phyloP scores from a whole-genome alignment of 2,797 vertebrate species.

The Manis javanica region DNA sequence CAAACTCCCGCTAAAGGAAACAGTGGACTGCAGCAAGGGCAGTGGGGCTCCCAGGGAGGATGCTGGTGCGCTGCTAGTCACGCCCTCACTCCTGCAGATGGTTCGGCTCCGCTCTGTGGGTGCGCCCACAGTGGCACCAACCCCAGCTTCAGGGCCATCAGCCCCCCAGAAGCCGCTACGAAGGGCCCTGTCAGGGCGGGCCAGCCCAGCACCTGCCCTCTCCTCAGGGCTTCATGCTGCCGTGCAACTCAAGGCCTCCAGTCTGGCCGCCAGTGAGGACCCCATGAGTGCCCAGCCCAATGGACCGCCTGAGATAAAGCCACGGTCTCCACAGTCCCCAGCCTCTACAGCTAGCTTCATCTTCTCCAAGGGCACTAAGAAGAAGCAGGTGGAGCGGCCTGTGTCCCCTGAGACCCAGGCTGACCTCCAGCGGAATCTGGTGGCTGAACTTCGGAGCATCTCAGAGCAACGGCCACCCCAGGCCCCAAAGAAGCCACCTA shows the following conservation, averaged over 20 bases:
- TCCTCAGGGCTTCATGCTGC: conserved; percentile 92
- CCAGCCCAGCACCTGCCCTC: conserved; percentile 82
- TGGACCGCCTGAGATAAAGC: conserved; percentile 42
- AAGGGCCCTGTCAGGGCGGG: conserved; percentile 88
- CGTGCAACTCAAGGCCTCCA: conserved; percentile 91
- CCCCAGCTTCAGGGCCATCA: background rate
- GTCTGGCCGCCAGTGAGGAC: conserved; percentile 85
- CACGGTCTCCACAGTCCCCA: conserved; percentile 87
- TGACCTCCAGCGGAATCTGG: conserved; percentile 88
- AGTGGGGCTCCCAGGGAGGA: conserved; percentile 92
- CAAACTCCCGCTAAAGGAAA: conserved; percentile 86
- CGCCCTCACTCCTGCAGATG: conserved; percentile 97
- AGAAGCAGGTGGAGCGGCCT: conserved; percentile 89
- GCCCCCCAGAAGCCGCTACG: conserved; percentile 89
- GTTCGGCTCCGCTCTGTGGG: conserved; percentile 94
- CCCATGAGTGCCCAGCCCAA: conserved; percentile 75
- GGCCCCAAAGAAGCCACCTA: conserved; percentile 85
- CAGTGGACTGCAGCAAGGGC: conserved; percentile 87
- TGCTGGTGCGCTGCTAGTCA: conserved; percentile 94
- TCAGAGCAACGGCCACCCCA: conserved; percentile 86
- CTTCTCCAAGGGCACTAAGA: conserved; percentile 94
- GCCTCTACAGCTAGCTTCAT: conserved; percentile 96
- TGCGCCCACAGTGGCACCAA: conserved; percentile 71
- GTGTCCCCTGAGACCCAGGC: conserved; percentile 86
- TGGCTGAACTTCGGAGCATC: conserved; percentile 89